phyloP scores from a whole-genome alignment of 2,888 invertebrate species.

The Chorisops tibialis region DNA sequence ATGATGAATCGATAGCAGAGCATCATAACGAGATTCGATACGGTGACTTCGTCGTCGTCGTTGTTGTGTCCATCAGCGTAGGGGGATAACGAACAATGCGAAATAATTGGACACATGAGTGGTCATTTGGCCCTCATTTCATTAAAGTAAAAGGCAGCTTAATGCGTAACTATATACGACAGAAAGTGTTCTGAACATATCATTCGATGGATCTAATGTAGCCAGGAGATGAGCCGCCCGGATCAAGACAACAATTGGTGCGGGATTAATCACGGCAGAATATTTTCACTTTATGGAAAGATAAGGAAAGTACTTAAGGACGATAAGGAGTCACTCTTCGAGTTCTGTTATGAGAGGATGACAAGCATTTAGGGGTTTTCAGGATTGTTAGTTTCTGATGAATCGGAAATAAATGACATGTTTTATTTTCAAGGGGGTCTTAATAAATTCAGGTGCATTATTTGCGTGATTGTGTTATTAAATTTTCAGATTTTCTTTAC shows the following conservation, averaged over 20 bases:
- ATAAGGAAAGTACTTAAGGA: slow-evolving; percentile 11
- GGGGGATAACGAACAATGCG: slow-evolving; percentile 35
- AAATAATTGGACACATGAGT: slow-evolving; percentile 41
- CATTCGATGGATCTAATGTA: not conserved
- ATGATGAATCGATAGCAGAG: slow-evolving; percentile 21
- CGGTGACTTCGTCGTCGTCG: slow-evolving; percentile 2
- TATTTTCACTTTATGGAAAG: slow-evolving; percentile 22
- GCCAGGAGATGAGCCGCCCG: slow-evolving; percentile 13
- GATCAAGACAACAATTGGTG: slow-evolving; percentile 20
- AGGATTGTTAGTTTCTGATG: slow-evolving; percentile 22
- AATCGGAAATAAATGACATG: slow-evolving; percentile 18
- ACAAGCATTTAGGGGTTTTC: slow-evolving; percentile 4
- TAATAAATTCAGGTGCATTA: too few species aligned
- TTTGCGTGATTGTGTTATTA: too few species aligned
- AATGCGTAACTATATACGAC: slow-evolving; percentile 4
- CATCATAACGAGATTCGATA: slow-evolving; percentile 24
- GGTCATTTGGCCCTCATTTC: slow-evolving; percentile 37
- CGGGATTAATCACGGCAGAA: slow-evolving; percentile 24
- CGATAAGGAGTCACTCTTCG: slow-evolving; percentile 20
- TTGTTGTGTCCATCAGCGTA: not conserved
- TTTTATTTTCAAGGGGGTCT: too few species aligned
- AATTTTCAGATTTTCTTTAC: too few species aligned
- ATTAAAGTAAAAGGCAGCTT: slow-evolving; percentile 27
- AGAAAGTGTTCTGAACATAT: not conserved
- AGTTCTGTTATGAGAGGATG: slow-evolving; percentile 21